phyloP scores from a whole-genome alignment of 2,888 invertebrate species.

The Drosophila multiciliata region DNA sequence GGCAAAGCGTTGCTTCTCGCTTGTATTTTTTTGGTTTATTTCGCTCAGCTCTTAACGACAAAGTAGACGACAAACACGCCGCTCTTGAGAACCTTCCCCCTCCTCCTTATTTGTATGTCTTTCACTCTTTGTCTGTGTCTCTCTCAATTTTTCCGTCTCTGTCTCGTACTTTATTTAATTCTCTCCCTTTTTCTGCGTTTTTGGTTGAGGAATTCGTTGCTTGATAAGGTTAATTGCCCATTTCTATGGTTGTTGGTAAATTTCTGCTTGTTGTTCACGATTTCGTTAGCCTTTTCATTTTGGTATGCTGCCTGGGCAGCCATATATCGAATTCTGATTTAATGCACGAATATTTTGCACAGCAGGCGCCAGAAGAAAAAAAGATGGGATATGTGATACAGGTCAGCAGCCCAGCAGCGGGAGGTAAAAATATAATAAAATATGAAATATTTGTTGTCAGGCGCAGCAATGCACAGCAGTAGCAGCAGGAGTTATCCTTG shows the following conservation, averaged over 20 bases:
- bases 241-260: conserved; percentile 47
- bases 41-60: conserved; percentile 45
- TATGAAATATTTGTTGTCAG: conserved; percentile 42
- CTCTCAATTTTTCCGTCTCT: conserved; percentile 5
- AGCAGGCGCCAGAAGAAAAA: conserved; percentile 46
- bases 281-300: conserved; percentile 37
- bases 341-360: conserved; percentile 45
- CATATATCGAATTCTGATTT: conserved; percentile 63
- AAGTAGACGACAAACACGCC: conserved; percentile 45
- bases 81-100: conserved; percentile 40
- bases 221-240: conserved; percentile 80
- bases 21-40: conserved; percentile 50
- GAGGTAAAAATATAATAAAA: conserved; percentile 2
- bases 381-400: conserved; percentile 38
- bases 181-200: background rate
- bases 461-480: conserved; percentile 6
- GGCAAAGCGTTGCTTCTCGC: conserved; percentile 41
- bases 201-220: conserved; percentile 31
- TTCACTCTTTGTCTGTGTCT: background rate
- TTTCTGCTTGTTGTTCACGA: conserved; percentile 53
- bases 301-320: background rate
- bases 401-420: conserved; percentile 53
- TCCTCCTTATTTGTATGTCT: too few species aligned
- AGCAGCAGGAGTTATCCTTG: conserved; percentile 10
- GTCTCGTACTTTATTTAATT: conserved; percentile 6